phyloP scores from a whole-genome alignment of 2,113 vertebrate genomes.

The Toxotes jaculatrix region DNA sequence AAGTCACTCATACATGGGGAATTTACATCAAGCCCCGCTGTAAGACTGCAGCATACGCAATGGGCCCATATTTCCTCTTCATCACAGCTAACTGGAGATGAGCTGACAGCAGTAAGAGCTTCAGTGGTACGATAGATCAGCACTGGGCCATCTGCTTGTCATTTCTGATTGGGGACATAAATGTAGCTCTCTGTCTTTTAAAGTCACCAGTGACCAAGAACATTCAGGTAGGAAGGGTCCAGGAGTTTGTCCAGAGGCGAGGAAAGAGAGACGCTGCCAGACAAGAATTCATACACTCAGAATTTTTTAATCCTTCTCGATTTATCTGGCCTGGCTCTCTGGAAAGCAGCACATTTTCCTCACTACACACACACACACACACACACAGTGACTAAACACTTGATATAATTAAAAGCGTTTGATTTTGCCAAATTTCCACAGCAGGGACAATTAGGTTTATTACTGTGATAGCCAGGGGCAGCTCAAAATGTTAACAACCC shows the following conservation, averaged over 20 bases:
- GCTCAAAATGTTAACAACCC: constrained; percentile 52
- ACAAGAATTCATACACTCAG: not conserved
- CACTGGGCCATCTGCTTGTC: constrained; percentile 54
- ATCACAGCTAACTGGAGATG: constrained; percentile 43
- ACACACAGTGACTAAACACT: constrained; percentile 24
- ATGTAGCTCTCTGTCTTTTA: constrained; percentile 34
- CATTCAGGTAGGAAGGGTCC: not conserved
- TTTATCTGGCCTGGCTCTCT: constrained; percentile 1
- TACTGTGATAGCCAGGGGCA: constrained; percentile 4
- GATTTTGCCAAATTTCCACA: constrained; percentile 46
- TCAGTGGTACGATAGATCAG: constrained; percentile 36
- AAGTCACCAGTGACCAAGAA: not conserved
- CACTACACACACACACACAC: constrained; percentile 9
- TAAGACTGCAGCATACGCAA: not conserved
- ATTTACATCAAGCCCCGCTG: constrained; percentile 33
- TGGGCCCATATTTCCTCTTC: constrained; percentile 48
- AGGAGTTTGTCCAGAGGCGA: not conserved
- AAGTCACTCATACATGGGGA: constrained; percentile 37
- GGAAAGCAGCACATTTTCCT: constrained; percentile 25
- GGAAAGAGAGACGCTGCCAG: not conserved
- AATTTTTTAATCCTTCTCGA: not conserved
- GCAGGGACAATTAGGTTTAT: constrained; percentile 56
- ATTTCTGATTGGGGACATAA: constrained; percentile 51
- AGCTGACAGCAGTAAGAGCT: constrained; percentile 49
- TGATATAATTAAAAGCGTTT: constrained; percentile 53